These are phyloP conservation scores for Drosophila demipolita DNA, from an alignment of 2,888 invertebrate genomes.

Conservation along the genomic window DNA sequence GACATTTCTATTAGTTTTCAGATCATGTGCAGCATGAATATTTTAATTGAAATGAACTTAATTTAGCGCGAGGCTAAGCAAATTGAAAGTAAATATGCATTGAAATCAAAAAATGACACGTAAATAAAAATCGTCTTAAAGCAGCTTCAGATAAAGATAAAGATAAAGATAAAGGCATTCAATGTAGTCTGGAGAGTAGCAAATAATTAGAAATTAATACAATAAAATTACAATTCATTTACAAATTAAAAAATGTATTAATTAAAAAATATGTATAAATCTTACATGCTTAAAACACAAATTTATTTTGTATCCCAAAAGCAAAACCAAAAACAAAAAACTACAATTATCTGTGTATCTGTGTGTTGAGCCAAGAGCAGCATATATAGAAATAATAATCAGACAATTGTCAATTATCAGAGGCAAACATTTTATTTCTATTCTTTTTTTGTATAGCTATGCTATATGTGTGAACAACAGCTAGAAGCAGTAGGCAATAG, in stretches of 20 bases:
- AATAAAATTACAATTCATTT: no score
- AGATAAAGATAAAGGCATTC: background rate
- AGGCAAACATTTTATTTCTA: slow-evolving; percentile 48
- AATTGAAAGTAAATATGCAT: slow-evolving; percentile 82
- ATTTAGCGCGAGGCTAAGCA: slow-evolving; percentile 84
- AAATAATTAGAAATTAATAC: no score
- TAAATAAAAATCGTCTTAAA: background rate
- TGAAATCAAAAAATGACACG: slow-evolving; percentile 20
- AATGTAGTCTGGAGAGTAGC: no score
- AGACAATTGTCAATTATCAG: slow-evolving; percentile 79
- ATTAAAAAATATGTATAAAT: no score
- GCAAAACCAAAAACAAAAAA: slow-evolving; percentile 14
- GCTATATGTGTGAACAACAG: slow-evolving; percentile 30
- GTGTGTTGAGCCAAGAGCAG: slow-evolving; percentile 51
- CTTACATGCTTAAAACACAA: background rate
- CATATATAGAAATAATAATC: slow-evolving; percentile 59
- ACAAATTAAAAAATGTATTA: no score
- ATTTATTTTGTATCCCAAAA: background rate
- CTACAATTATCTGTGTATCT: slow-evolving; percentile 26
- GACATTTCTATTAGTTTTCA: slow-evolving; percentile 42
- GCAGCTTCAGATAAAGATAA: slow-evolving; percentile 9
- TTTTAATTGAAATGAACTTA: slow-evolving; percentile 84
- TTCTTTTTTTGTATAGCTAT: slow-evolving; percentile 16
- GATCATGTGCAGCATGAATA: slow-evolving; percentile 38
- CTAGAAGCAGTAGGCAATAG: slow-evolving; percentile 32